These are phyloP conservation scores for Plestiodon gilberti DNA, from an alignment of 2,113 vertebrate species.

Conservation along the genomic window DNA sequence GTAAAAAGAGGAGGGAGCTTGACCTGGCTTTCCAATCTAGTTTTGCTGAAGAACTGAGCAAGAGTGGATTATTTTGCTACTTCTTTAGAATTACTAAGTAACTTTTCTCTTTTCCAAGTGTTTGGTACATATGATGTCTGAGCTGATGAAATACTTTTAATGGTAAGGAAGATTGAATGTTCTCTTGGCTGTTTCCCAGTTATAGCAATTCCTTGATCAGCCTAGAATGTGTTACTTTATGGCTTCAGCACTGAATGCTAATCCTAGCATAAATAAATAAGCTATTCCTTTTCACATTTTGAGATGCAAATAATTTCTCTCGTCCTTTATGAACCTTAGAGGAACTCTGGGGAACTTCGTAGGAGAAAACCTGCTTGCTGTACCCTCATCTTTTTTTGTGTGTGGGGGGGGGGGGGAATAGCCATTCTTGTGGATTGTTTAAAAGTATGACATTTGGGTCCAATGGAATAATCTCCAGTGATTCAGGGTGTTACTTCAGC, in stretches of 20 bases:
- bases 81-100: conserved; percentile 35
- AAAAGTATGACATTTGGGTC: neutral
- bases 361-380: neutral
- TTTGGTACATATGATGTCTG: conserved; percentile 16
- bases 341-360: neutral
- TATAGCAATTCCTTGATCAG: conserved; percentile 32
- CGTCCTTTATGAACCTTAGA: neutral
- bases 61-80: neutral
- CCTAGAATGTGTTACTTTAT: neutral
- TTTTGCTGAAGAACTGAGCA: conserved; percentile 29
- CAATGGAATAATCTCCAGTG: conserved; percentile 16
- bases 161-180: conserved; percentile 1
- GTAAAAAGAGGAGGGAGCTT: neutral
- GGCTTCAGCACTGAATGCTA: conserved; percentile 28
- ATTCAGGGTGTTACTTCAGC: neutral
- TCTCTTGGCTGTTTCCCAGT: conserved; percentile 3
- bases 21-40: conserved; percentile 16
- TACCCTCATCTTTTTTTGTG: neutral
- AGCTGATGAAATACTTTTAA: conserved; percentile 33
- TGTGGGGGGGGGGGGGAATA: too few relatives aligned
- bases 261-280: neutral
- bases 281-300: neutral
- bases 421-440: neutral
- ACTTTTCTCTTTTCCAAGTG: conserved; percentile 1
- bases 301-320: neutral